These are phyloP conservation scores for Hemitrygon akajei DNA, from an alignment of 2,797 vertebrate genomes.

Conservation along the genomic window DNA sequence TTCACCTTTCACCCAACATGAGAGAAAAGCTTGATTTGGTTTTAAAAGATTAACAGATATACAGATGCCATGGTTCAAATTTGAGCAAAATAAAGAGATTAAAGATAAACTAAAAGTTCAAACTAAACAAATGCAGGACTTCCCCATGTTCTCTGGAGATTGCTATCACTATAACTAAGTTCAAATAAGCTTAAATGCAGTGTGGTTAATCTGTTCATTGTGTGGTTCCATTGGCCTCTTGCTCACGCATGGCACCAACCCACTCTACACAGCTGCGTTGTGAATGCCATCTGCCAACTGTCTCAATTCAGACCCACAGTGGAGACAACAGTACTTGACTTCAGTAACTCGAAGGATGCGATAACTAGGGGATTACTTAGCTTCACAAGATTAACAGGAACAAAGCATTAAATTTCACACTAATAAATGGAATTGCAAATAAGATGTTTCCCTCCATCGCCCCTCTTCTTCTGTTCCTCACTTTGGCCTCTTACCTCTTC, in stretches of 20 bases:
- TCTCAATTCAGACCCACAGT: neutral
- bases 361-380: neutral
- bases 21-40: neutral
- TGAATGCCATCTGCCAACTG: neutral
- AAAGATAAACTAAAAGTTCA: neutral
- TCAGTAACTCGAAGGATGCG: neutral
- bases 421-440: neutral
- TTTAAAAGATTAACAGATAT: neutral
- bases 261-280: neutral
- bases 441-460: no score
- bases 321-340: neutral
- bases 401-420: neutral
- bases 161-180: neutral
- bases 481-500: no score
- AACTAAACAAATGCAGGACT: neutral
- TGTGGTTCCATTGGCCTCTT: neutral
- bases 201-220: neutral
- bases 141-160: neutral
- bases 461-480: no score
- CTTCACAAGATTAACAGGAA: neutral
- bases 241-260: neutral
- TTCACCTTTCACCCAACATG: no score
- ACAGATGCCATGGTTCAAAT: neutral
- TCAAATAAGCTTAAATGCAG: neutral
- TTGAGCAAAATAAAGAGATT: neutral